Percentiles rank a stretch among this genome's conserved stretches.
Evolutionary conservation across 1,140 invertebrate species (phyloP).

Genomic region (Antheraea pernyi): DNA sequence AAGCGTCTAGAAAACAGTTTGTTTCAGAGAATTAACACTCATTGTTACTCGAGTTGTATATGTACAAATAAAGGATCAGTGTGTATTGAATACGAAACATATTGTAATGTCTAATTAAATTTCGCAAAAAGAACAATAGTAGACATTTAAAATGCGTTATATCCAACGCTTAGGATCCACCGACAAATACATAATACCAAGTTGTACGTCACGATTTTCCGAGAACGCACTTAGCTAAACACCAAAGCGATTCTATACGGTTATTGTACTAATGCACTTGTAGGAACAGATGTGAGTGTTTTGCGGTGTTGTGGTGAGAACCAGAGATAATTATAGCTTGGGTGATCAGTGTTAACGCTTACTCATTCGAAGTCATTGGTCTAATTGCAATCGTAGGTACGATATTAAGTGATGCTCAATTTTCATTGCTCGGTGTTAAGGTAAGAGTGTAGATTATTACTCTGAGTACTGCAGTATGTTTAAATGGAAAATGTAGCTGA

Average conservation of each 20-base stretch:
- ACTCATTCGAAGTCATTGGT: neutral
- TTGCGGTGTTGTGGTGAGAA: constrained; percentile 11
- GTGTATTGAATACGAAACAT: neutral
- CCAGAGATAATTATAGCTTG: neutral
- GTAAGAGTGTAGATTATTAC: no score
- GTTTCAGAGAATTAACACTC: constrained; percentile 9
- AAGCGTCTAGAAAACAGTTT: neutral
- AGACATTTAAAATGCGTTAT: constrained; percentile 25
- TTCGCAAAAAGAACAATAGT: constrained; percentile 30
- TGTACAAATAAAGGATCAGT: constrained; percentile 6
- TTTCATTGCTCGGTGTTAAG: no score
- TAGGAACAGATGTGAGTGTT: constrained; percentile 1
- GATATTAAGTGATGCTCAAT: no score
- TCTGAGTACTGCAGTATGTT: no score
- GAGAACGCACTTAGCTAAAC: constrained; percentile 8
- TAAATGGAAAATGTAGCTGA: no score
- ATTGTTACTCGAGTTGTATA: neutral
- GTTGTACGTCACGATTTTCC: constrained; percentile 24
- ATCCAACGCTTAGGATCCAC: constrained; percentile 13
- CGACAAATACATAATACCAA: constrained; percentile 29
- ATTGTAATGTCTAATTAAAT: constrained; percentile 23
- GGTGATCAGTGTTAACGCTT: constrained; percentile 9
- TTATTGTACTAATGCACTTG: neutral
- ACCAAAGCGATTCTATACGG: neutral
- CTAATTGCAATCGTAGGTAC: neutral